Percentiles rank a stretch among this genome's conserved stretches.
These are phyloP conservation scores for Aepyceros melampus DNA, from an alignment of 2,113 vertebrate genomes.

Conservation along the genomic window DNA sequence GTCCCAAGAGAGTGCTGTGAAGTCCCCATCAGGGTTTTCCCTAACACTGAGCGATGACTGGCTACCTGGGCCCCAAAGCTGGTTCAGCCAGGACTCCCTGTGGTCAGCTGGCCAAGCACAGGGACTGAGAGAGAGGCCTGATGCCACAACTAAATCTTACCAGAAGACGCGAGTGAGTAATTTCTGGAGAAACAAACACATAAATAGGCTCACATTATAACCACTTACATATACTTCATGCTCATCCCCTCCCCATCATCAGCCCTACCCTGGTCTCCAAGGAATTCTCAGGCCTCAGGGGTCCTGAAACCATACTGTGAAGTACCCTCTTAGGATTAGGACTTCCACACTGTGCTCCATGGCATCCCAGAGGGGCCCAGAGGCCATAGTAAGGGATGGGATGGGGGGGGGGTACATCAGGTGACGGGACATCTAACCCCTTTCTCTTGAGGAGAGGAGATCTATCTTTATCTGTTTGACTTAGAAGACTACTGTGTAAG, in stretches of 20 bases:
- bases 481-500: neutral
- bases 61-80: neutral
- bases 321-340: neutral
- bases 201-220: neutral
- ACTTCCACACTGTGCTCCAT: neutral
- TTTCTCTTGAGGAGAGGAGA: neutral
- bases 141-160: neutral
- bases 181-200: neutral
- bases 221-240: neutral
- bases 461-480: constrained; percentile 25
- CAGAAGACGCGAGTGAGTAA: neutral
- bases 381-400: neutral
- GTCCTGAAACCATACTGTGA: neutral
- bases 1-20: neutral
- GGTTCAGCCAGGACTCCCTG: neutral
- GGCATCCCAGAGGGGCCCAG: neutral
- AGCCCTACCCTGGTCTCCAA: neutral
- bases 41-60: neutral
- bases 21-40: neutral
- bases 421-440: neutral
- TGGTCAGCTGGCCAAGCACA: neutral
- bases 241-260: too few species aligned
- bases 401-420: neutral
- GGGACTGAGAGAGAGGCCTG: neutral
- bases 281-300: neutral